phyloP scores from a whole-genome alignment of 2,113 vertebrate genomes.

The Scolopax mira region DNA sequence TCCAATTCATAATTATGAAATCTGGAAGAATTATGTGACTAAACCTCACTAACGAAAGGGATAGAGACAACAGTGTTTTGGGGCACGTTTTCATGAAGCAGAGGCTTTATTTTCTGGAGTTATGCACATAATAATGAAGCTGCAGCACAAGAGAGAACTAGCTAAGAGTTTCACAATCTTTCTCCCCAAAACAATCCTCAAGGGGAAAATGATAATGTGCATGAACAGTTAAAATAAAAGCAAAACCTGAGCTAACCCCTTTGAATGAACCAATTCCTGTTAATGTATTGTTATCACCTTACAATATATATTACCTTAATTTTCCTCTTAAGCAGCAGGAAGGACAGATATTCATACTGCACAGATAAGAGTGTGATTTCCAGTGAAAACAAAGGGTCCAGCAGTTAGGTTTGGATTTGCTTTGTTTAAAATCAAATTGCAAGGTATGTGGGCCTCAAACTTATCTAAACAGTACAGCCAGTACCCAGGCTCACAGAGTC shows the following conservation, averaged over 20 bases:
- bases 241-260: not conserved
- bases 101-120: not conserved
- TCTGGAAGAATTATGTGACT: not conserved
- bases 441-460: not conserved
- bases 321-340: slow-evolving; percentile 45
- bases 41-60: not conserved
- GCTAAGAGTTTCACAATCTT: not conserved
- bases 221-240: slow-evolving; percentile 16
- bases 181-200: not conserved
- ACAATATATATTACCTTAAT: slow-evolving; percentile 17
- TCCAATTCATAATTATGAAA: not conserved
- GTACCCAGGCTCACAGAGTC: not conserved
- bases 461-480: slow-evolving; percentile 2
- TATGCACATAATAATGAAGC: not conserved
- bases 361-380: slow-evolving; percentile 23
- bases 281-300: slow-evolving; percentile 19
- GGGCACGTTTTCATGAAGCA: not conserved
- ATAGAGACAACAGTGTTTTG: not conserved
- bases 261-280: not conserved
- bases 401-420: not conserved
- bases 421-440: slow-evolving; percentile 41
- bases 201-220: not conserved
- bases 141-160: not conserved
- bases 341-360: not conserved
- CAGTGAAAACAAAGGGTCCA: slow-evolving; percentile 31